These are phyloP conservation scores for Psittacula cyanocephala DNA, from an alignment of 2,113 vertebrate genomes.

Conservation along the genomic window DNA sequence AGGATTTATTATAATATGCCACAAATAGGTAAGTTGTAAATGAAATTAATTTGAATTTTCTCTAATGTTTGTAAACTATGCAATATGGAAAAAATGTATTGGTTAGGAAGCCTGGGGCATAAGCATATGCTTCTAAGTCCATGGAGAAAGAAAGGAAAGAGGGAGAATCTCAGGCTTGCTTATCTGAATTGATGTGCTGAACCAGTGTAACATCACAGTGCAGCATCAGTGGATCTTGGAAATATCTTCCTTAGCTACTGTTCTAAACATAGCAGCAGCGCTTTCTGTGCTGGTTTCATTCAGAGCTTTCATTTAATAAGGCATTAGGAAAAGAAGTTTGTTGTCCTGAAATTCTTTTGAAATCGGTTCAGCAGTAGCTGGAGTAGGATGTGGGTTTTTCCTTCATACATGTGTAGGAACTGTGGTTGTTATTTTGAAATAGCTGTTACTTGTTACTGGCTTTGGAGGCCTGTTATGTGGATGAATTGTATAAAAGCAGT, in stretches of 20 bases:
- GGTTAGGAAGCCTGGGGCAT: not conserved
- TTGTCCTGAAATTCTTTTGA: not conserved
- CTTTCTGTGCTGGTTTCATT: conserved; percentile 22
- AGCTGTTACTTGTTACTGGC: not conserved
- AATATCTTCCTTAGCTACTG: conserved; percentile 46
- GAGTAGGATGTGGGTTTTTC: not conserved
- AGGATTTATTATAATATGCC: not conserved
- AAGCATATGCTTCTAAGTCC: not conserved
- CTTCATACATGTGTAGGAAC: not conserved
- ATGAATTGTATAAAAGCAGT: not conserved
- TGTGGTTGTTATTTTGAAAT: not conserved
- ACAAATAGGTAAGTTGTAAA: not conserved
- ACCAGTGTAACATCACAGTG: not conserved
- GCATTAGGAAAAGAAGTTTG: not conserved
- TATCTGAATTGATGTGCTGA: conserved; percentile 23
- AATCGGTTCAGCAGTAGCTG: not conserved
- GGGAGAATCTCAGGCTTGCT: not conserved
- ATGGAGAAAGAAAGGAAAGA: not conserved
- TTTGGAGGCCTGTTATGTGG: not conserved
- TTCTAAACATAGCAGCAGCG: conserved; percentile 67
- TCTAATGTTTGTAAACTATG: not conserved
- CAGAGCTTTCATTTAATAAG: conserved; percentile 10
- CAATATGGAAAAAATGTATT: not conserved
- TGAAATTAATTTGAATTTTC: not conserved
- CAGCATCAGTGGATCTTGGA: conserved; percentile 42